These are phyloP conservation scores for Diachasma alloeum DNA, from an alignment of 1,140 invertebrate species.

Conservation along the genomic window DNA sequence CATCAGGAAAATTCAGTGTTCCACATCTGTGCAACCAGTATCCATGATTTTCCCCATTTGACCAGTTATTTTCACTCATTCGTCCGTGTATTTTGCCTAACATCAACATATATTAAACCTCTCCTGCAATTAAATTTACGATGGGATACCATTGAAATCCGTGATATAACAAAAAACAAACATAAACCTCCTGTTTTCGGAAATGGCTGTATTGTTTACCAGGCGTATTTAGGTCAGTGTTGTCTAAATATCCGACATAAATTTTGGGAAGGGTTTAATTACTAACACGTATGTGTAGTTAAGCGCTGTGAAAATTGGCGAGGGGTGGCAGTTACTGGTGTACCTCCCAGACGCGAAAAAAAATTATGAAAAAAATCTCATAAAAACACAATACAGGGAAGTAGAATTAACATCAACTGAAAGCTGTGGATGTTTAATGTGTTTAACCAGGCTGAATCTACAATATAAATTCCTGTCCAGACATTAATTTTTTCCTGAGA, in stretches of 20 bases:
- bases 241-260: slow-evolving; percentile 7
- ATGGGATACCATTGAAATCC: not conserved
- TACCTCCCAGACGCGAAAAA: not conserved
- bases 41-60: not conserved
- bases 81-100: not conserved
- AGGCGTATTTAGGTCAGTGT: not conserved
- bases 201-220: not conserved
- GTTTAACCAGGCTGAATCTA: not conserved
- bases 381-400: too few relatives aligned
- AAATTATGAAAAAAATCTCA: not conserved
- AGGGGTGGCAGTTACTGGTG: not conserved
- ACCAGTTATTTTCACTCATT: not conserved
- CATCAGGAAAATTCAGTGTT: not conserved
- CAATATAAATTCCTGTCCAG: too few relatives aligned
- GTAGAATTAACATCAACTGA: not conserved
- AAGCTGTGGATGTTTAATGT: not conserved
- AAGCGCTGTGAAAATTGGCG: not conserved
- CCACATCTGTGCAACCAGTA: not conserved
- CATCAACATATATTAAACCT: not conserved
- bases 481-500: too few relatives aligned
- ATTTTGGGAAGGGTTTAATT: not conserved
- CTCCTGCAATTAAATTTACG: not conserved
- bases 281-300: not conserved
- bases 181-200: not conserved
- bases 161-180: not conserved